Evolutionary conservation across 1,140 invertebrate genomes (phyloP).

Genomic region (Teleopsis dalmanni): DNA sequence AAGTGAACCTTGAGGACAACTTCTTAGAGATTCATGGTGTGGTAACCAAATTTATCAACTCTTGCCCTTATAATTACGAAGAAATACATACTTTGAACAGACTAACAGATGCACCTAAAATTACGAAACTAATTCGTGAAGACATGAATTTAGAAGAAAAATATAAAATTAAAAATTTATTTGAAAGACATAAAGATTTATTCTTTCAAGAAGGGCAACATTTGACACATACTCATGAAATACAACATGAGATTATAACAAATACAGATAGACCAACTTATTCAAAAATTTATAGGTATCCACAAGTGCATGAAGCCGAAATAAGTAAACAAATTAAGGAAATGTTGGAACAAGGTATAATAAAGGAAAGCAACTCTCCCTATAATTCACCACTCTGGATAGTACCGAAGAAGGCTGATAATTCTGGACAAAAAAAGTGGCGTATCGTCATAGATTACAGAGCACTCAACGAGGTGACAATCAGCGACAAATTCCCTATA

Average conservation of each 20-base stretch:
- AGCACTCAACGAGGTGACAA: conserved; percentile 36
- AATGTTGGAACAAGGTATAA: conserved; percentile 43
- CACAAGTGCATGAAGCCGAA: conserved; percentile 40
- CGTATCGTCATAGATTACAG: conserved; percentile 42
- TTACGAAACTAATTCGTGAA: neutral
- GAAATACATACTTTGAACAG: neutral
- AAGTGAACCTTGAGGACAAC: neutral
- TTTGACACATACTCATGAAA: conserved; percentile 1
- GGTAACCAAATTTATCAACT: neutral
- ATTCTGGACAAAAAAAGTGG: conserved; percentile 40
- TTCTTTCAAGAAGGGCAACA: conserved; percentile 7
- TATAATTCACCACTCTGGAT: conserved; percentile 40
- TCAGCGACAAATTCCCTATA: conserved; percentile 44
- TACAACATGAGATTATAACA: conserved; percentile 26
- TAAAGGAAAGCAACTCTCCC: conserved; percentile 29
- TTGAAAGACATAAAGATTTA: neutral
- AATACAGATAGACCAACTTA: conserved; percentile 18
- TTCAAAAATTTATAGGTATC: conserved; percentile 30
- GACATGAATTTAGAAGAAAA: neutral
- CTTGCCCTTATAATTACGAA: conserved; percentile 2
- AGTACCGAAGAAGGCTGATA: conserved; percentile 38
- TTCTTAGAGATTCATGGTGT: conserved; percentile 2
- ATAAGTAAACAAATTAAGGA: conserved; percentile 32
- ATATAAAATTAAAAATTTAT: too few species aligned
- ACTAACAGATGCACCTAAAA: neutral